phyloP scores from a whole-genome alignment of 1,140 invertebrate genomes.

The Drosophila kurseongensis region DNA sequence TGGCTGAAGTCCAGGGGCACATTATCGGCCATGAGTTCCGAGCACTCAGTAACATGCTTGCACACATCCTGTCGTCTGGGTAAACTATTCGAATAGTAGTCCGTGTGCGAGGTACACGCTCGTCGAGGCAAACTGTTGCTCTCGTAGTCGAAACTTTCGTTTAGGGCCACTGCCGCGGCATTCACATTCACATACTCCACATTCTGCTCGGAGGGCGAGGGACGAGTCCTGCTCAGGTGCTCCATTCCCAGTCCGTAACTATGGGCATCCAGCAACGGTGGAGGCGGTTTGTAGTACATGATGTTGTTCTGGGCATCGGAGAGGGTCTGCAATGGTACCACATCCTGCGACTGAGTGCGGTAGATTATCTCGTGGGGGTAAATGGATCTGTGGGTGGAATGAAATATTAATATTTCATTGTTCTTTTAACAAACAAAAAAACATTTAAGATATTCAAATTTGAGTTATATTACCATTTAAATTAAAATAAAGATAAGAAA shows the following conservation, averaged over 20 bases:
- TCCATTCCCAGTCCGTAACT: slow-evolving; percentile 72
- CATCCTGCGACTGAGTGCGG: slow-evolving; percentile 92
- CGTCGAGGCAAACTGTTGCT: slow-evolving; percentile 79
- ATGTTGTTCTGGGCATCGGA: slow-evolving; percentile 79
- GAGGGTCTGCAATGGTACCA: slow-evolving; percentile 52
- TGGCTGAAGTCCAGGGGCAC: slow-evolving; percentile 71
- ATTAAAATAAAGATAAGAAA: no score
- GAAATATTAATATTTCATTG: neutral
- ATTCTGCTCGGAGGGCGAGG: slow-evolving; percentile 42
- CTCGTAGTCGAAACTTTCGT: slow-evolving; percentile 80
- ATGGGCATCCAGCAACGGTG: slow-evolving; percentile 61
- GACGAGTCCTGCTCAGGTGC: slow-evolving; percentile 52
- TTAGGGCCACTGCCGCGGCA: slow-evolving; percentile 63
- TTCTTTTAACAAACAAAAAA: no score
- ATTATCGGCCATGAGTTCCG: slow-evolving; percentile 69
- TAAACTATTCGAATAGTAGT: slow-evolving; percentile 78
- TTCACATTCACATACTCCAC: slow-evolving; percentile 71
- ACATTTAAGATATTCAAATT: no score
- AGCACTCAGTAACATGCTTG: slow-evolving; percentile 76
- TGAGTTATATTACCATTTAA: no score
- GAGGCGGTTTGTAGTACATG: slow-evolving; percentile 79
- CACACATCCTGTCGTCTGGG: slow-evolving; percentile 76
- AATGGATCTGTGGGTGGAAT: slow-evolving; percentile 9
- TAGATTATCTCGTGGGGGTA: slow-evolving; percentile 91
- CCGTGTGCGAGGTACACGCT: slow-evolving; percentile 73